Percentiles rank a stretch among this genome's conserved stretches.
Evolutionary conservation across 2,888 invertebrate species (phyloP).

Genomic region (Spilarctia lutea): DNA sequence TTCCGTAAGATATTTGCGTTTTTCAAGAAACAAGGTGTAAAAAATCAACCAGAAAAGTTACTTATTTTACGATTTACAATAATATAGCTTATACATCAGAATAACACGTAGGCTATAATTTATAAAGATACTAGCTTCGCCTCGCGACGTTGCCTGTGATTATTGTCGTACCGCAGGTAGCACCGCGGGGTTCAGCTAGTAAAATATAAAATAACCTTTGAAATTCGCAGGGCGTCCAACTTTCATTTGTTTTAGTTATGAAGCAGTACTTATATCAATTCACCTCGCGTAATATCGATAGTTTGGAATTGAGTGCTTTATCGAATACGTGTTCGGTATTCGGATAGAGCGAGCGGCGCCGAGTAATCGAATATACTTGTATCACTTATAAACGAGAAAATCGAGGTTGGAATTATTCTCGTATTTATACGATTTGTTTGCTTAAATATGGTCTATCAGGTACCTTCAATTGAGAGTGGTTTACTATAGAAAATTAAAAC

Average conservation of each 20-base stretch:
- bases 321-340: constrained; percentile 47
- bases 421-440: background rate
- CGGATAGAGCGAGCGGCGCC: constrained; percentile 28
- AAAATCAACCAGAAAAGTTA: no score
- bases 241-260: constrained; percentile 25
- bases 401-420: constrained; percentile 24
- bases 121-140: no score
- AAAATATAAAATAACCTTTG: constrained; percentile 7
- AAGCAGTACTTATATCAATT: constrained; percentile 30
- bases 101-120: no score
- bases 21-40: no score
- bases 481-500: no score
- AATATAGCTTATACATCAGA: no score
- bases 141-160: no score
- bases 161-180: no score
- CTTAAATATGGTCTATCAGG: background rate
- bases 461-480: no score
- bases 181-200: no score
- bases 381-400: constrained; percentile 42
- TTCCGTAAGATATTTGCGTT: no score
- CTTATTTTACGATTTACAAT: no score
- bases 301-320: constrained; percentile 42
- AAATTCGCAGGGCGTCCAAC: constrained; percentile 11
- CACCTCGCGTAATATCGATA: constrained; percentile 39
- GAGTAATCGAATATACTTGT: constrained; percentile 50